These are phyloP conservation scores for Capitulum mitella DNA, from an alignment of 2,888 invertebrate genomes.

Conservation along the genomic window DNA sequence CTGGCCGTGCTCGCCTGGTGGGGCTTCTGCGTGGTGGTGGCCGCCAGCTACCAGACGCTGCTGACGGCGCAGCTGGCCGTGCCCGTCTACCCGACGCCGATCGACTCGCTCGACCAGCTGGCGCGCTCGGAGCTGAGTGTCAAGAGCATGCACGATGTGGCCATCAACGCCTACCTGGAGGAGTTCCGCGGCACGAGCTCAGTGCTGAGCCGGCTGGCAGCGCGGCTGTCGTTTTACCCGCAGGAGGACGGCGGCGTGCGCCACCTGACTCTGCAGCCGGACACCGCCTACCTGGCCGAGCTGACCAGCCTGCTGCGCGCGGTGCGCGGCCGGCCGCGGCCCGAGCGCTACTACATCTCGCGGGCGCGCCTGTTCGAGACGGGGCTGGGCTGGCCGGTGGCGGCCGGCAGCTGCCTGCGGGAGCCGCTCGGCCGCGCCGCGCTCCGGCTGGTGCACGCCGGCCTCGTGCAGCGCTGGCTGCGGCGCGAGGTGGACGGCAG, in stretches of 20 bases:
- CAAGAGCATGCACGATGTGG: constrained; percentile 39
- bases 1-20: constrained; percentile 50
- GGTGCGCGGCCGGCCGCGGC: background rate
- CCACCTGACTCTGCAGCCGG: constrained; percentile 31
- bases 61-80: constrained; percentile 65
- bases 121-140: constrained; percentile 36
- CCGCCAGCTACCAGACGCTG: constrained; percentile 54
- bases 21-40: constrained; percentile 38
- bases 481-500: background rate
- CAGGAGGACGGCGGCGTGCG: constrained; percentile 27
- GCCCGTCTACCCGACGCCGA: constrained; percentile 53
- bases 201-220: constrained; percentile 29
- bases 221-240: constrained; percentile 31
- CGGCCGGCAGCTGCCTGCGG: background rate
- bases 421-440: background rate
- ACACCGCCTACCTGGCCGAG: constrained; percentile 26
- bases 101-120: constrained; percentile 34
- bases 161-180: constrained; percentile 52
- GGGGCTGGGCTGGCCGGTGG: background rate
- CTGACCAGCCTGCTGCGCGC: background rate
- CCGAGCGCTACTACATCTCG: background rate
- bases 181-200: constrained; percentile 37
- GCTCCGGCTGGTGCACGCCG: background rate
- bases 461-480: background rate
- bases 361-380: background rate